Percentiles rank a stretch among this genome's conserved stretches.
These are phyloP conservation scores for Cygnus buccinator DNA, from an alignment of 2,113 vertebrate genomes.

Conservation along the genomic window DNA sequence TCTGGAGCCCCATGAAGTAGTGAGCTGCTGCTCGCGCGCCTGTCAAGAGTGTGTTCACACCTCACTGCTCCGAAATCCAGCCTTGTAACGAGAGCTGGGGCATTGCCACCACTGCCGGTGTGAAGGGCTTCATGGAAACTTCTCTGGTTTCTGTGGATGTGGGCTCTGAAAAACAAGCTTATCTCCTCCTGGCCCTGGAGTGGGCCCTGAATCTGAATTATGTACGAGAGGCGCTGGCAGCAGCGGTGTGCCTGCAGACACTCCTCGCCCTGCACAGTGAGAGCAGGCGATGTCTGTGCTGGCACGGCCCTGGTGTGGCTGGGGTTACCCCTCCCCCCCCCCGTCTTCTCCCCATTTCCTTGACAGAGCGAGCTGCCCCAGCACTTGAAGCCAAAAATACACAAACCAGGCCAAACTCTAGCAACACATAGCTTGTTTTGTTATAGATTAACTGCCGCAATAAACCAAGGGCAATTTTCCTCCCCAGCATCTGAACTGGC, in stretches of 20 bases:
- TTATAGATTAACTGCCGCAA: not conserved
- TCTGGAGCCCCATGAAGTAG: not conserved
- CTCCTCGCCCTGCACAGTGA: not conserved
- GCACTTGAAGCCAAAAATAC: not conserved
- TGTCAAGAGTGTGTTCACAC: not conserved
- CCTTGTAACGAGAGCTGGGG: conserved; percentile 1
- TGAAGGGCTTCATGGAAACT: not conserved
- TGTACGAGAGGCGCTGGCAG: not conserved
- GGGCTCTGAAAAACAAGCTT: not conserved
- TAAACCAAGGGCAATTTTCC: not conserved
- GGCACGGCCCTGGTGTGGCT: not conserved
- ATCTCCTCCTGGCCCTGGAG: not conserved
- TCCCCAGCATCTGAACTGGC: not conserved
- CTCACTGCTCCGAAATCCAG: not conserved
- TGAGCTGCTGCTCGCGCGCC: not conserved
- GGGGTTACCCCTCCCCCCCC: not conserved
- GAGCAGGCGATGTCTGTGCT: fast-evolving
- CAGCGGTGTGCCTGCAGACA: fast-evolving
- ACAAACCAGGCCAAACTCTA: not conserved
- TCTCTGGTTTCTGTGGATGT: conserved; percentile 9
- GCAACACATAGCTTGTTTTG: not conserved
- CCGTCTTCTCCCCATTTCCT: not conserved
- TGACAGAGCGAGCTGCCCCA: fast-evolving
- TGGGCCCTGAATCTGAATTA: not conserved
- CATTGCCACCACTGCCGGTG: not conserved